Percentiles rank a stretch among this genome's conserved stretches.
These are phyloP conservation scores for Muricea muricata DNA, from an alignment of 92 coral and sea anemone genomes.

Conservation along the genomic window DNA sequence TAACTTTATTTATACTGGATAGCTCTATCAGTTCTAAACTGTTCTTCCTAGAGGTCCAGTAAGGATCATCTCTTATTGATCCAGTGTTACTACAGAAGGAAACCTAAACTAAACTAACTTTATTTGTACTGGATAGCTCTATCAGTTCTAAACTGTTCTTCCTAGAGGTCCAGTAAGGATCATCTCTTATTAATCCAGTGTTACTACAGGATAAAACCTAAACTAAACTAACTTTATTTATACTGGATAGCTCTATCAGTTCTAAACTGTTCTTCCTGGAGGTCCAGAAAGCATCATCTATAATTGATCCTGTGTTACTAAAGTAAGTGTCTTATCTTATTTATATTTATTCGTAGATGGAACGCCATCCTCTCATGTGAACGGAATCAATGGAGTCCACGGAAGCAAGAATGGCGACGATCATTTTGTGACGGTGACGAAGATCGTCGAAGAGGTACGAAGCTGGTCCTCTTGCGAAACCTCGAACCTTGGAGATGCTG, in stretches of 20 bases:
- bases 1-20: too few species aligned
- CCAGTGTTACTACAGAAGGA: too few species aligned
- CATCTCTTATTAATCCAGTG: neutral
- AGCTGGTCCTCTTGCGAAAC: neutral
- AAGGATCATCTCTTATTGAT: too few species aligned
- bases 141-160: neutral
- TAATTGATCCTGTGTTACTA: too few species aligned
- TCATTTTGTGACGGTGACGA: slow-evolving; percentile 94
- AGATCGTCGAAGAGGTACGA: slow-evolving; percentile 92
- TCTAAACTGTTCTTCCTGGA: neutral
- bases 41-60: too few species aligned
- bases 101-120: slow-evolving; percentile 1
- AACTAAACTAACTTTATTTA: neutral
- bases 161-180: neutral
- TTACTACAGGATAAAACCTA: neutral
- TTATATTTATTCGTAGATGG: neutral
- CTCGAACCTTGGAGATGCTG: too few species aligned
- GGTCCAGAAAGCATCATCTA: neutral
- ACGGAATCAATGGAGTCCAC: slow-evolving; percentile 26
- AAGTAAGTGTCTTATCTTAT: too few species aligned
- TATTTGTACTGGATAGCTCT: neutral
- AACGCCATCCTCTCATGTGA: neutral
- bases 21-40: too few species aligned
- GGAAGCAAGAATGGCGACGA: slow-evolving; percentile 66
- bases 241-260: neutral